phyloP scores from a whole-genome alignment of 2,797 vertebrate genomes.

The Rhinophrynus dorsalis region DNA sequence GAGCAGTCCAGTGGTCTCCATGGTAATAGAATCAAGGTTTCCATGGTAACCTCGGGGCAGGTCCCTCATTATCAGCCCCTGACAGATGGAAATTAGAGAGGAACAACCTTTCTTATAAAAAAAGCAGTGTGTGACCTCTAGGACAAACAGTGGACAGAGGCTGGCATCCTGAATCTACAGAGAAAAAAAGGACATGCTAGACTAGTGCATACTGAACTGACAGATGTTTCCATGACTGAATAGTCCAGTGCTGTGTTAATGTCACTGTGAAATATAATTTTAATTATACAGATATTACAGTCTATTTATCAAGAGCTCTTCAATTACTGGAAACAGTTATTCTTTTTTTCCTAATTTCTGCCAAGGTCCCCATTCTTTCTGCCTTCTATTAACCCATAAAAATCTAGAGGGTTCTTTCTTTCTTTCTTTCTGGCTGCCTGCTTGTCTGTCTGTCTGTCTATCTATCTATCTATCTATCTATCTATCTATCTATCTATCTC shows the following conservation, averaged over 20 bases:
- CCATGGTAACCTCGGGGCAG: slow-evolving; percentile 25
- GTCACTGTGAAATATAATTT: too few relatives aligned
- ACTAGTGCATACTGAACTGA: too few relatives aligned
- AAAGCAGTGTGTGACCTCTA: background rate
- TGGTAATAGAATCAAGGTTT: slow-evolving; percentile 32
- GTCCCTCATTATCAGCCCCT: background rate
- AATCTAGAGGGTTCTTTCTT: too few relatives aligned
- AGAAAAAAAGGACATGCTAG: too few relatives aligned
- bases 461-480: background rate
- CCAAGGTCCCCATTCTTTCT: background rate
- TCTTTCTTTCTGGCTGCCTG: background rate
- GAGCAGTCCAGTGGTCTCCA: slow-evolving; percentile 29
- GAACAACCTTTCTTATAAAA: background rate
- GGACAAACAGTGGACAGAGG: background rate
- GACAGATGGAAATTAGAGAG: slow-evolving; percentile 22
- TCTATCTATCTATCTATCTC: background rate
- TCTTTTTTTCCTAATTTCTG: background rate
- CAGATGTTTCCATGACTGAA: too few relatives aligned
- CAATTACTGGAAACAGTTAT: too few relatives aligned
- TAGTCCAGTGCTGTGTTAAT: too few relatives aligned
- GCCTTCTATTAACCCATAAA: background rate
- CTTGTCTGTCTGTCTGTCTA: background rate
- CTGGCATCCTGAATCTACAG: background rate
- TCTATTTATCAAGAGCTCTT: too few relatives aligned
- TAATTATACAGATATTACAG: too few relatives aligned